Evolutionary conservation across 2,888 invertebrate species (phyloP), one percentile per base, ranked within the genome.

Genomic region (Netelia virgata): DNA sequence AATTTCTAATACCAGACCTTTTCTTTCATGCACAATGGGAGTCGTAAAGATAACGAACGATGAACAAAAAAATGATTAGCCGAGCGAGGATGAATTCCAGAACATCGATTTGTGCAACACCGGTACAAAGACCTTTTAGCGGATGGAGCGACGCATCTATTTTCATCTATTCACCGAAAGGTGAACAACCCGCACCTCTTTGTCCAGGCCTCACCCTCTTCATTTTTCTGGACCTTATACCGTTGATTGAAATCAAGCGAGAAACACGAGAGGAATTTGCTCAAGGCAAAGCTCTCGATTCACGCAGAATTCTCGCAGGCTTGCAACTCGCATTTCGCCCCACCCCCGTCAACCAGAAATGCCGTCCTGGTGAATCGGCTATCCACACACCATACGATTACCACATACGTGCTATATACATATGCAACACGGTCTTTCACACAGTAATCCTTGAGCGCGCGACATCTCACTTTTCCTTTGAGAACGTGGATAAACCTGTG

Each of bases 401-500:
- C 16, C 23, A 61, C 47, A 47, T 36, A 61, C 18, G 14, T 43
- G 47, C 23, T 28, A 36, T 3, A 14, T 14, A 16, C 41, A 16
- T 41, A 18, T 11, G 11, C 18, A 64, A 59, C 11, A 11, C 6
- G 28, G 18, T 28, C 50, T 69, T 41, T 28, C 18, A 50, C 50
- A 41, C 18, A 70, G 63, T 63, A 20, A 78, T 70, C 63, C 69
- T 70, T 63, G 69, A 63, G 20, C 55, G 53, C 8, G 43, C 78
- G 63, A 70, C 70, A 53, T 70, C 70, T 78, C 66, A 63, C 63
- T 70, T 76, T 78, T 70, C 18, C 23, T 20, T 61, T 36, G 16
- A 14, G 69, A 70, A 78, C 63, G 77, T 78, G 47, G 50, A 78
- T 78, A 78, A 78, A 77, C 69, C 63, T 69, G 69, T 53, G 69